Evolutionary conservation across 1,140 invertebrate species (phyloP), one percentile per base, ranked within the genome.

Genomic region (Stenopsyche tienmushanensis): DNA sequence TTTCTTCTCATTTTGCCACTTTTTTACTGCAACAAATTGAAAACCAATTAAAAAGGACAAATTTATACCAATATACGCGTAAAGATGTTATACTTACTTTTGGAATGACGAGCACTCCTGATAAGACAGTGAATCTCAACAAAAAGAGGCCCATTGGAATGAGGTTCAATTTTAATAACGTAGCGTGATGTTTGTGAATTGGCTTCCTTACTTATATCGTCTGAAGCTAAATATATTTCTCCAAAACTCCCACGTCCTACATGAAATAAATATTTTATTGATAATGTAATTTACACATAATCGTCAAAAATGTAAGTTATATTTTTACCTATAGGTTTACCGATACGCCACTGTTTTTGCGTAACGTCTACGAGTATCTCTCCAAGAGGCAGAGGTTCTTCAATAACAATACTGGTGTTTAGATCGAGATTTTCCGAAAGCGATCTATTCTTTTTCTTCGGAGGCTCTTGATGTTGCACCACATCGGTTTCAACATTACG

Each of bases 61-160:
- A 57, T 21, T 41, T 3, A 39, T 57, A 57, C 3, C 18, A 25
- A 54, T 26, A 49, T 26, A 29, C 63, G 81, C 85, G 1, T 17
- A 20, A 15, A 54, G 13, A 41, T 10, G 18, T 26, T 64, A 26
- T 64, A 81, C 85, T 85, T 85, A 94, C 92, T 89, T 79, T 86
- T 86, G 54, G 88, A 83, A 71, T 85, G 80, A 76, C 91, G 90
- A 18, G 88, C 89, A 67, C 87, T 87, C 73, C 92, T 84, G 63
- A 97, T 88, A 72, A 97, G 91, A 78, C 96, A 97, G 79, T 96
- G 91, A 75, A 95, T 90, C 84, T 98, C 96, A 25, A 96, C 93
- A 82, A 97, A 98, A 1, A 98, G 77, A 1, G 96, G 95, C 2
- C 96, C 96, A 85, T 94, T 97, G 21, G 84, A 85, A 76, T 94